Base-by-base conservation (phyloP, 2,797 vertebrate genomes). In the Tachyglossus aculeatus region DNA sequence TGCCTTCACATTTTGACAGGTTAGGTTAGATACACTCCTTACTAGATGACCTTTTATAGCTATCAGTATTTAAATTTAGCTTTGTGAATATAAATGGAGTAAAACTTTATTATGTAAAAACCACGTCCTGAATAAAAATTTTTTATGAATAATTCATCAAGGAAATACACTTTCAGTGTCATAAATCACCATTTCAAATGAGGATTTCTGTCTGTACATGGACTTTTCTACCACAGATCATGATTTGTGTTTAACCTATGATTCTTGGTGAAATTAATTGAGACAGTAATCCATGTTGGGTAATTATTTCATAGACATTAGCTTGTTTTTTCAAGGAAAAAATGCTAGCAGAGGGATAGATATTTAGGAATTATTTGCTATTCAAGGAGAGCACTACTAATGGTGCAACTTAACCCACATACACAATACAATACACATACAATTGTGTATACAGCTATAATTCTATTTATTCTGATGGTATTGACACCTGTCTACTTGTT, bases 201-300 rank as follows among this genome's bases (percentile, higher is more conserved):
- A 41, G 47, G 16, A 3, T 78, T 72, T 76, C 48, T 75, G 38
- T 13, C 25, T 40, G 15, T 65, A 41, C 2, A 50, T 22, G 29
- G 65, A 9, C 69, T 86, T 80, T 76, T 22, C 50, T 51, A 54
- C 67, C 15, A 0, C 0, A 64, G 72, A 37, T 31, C 2, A 59
- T 47, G 21, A 65, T 50, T 77, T 78, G 18, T 71, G 6, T 81
- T 80, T 73, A 80, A 83, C 43, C 60, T 68, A 19, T 54, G 48
- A n/a, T 24, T 25, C 45, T 75, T 55, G 43, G 65, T 61, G 61
- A 80, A 83, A 77, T 67, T 64, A 62, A 75, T 67, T 74, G 74
- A 67, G 19, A 10, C 60, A 11, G 22, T 16, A 50, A 52, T 41
- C 22, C 22, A 27, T 47, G n/a, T 11, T 18, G 54, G 16, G 16